Base-by-base conservation (phyloP, 2,888 invertebrate species). In the Ditula angustiorana region DNA sequence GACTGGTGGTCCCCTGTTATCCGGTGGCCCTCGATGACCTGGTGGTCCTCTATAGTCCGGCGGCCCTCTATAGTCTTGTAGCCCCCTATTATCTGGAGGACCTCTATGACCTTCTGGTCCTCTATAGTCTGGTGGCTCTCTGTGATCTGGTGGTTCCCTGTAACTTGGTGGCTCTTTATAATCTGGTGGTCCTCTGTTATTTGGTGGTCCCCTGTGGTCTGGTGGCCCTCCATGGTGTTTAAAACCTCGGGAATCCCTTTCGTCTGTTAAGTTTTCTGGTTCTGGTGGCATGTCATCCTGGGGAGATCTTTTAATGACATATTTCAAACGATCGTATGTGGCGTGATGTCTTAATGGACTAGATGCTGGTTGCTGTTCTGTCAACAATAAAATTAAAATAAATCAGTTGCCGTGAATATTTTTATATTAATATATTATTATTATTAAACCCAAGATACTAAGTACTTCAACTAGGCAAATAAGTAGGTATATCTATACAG, bases 261-360 rank as follows among this genome's bases (percentile, higher is more conserved):
- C 49, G n/a, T 26, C 19, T 47, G 56, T 10, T 10, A 61, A 35
- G 5, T 19, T 47, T 49, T 56, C 56, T 10, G 13, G 16, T 37
- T 37, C 61, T 13, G 49, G 23, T 13, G 49, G 47, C 28, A 13
- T 23, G 28, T 56, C 8, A 1, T 37, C 33, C 19, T 65, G 70
- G 1, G 69, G 68, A 24, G 67, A 61, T 24, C 74, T 66, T 62
- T 65, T 70, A 16, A 21, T 24, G 28, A 46, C 16, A 24, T 21
- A 13, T 24, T 13, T 61, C 11, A 47, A 55, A 13, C 4, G 35
- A 35, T 47, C 50, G 10, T 19, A 19, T 41, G n/a, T 16, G 7
- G 5, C 46, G 13, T 61, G 53, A 23, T 35, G 0, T 13, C n/a
- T 5, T 23, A 33, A 23, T 23, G 23, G 19, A n/a, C 19, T 21